Evolutionary conservation across 1,140 invertebrate species (phyloP).

Genomic region (Scaptomyza pallida): DNA sequence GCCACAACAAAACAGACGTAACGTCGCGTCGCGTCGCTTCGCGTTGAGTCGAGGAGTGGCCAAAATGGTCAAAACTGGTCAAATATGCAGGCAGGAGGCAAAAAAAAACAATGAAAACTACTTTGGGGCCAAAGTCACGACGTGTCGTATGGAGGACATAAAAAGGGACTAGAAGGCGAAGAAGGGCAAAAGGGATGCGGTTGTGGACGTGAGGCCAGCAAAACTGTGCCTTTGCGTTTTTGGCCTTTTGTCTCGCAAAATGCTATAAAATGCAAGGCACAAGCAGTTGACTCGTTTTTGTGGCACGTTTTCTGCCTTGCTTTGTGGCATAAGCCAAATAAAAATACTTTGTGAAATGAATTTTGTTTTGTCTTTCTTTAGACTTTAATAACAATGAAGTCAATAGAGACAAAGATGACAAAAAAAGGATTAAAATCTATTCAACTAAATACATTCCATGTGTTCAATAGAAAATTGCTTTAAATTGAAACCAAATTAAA

Average conservation of each 20-base stretch:
- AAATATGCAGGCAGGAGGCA: slow-evolving; percentile 58
- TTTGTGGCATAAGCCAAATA: slow-evolving; percentile 4
- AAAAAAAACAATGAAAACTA: slow-evolving; percentile 82
- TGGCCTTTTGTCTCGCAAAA: slow-evolving; percentile 41
- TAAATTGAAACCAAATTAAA: background rate
- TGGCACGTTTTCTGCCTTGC: slow-evolving; percentile 58
- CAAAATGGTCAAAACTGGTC: slow-evolving; percentile 5
- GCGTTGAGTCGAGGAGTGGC: background rate
- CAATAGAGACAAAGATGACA: too few relatives aligned
- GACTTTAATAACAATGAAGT: slow-evolving; percentile 71
- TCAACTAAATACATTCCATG: too few relatives aligned
- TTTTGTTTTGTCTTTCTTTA: slow-evolving; percentile 13
- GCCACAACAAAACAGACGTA: slow-evolving; percentile 78
- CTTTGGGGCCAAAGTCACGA: slow-evolving; percentile 72
- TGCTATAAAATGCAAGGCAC: slow-evolving; percentile 69
- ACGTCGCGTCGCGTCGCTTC: slow-evolving; percentile 15
- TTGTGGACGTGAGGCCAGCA: background rate
- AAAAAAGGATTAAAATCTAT: too few relatives aligned
- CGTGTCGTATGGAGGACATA: slow-evolving; percentile 12
- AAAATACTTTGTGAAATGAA: slow-evolving; percentile 24
- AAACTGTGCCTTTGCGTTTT: slow-evolving; percentile 7
- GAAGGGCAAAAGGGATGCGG: too few relatives aligned
- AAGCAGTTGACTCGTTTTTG: slow-evolving; percentile 29
- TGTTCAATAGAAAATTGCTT: too few relatives aligned
- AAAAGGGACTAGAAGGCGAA: background rate